Evolutionary conservation across 1,140 invertebrate species (phyloP).

Genomic region (Melanaphis sacchari): DNA sequence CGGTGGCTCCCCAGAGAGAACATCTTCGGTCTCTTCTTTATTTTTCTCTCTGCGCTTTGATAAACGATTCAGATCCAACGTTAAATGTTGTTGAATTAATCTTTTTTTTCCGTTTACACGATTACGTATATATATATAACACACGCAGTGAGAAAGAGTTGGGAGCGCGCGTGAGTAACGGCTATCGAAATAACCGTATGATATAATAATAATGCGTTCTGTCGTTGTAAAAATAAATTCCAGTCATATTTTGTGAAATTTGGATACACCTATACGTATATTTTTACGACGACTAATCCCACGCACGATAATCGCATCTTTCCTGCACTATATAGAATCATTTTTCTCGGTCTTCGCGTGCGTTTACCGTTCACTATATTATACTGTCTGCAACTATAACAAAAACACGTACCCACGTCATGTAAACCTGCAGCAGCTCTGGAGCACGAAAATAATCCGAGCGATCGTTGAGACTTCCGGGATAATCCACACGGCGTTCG

Average conservation of each 20-base stretch:
- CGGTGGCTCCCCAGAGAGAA: slow-evolving; percentile 29
- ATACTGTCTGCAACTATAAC: not conserved
- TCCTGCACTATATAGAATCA: not conserved
- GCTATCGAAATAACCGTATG: not conserved
- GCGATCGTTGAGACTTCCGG: not conserved
- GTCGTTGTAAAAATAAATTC: not conserved
- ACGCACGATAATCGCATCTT: not conserved
- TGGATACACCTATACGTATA: not conserved
- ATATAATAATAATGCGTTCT: not conserved
- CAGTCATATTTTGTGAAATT: not conserved
- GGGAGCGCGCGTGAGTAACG: not conserved
- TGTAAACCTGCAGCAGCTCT: not conserved
- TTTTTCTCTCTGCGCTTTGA: not conserved
- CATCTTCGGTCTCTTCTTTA: not conserved
- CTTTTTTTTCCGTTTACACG: slow-evolving; percentile 12
- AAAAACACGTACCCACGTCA: not conserved
- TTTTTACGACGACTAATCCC: not conserved
- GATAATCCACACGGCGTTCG: not conserved
- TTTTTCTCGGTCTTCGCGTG: not conserved
- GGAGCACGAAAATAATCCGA: not conserved
- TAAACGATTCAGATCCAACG: slow-evolving; percentile 4
- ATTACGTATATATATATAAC: not conserved
- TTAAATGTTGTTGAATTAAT: slow-evolving; percentile 52
- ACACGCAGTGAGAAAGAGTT: too few relatives aligned
- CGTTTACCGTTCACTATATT: not conserved